Percentiles rank a stretch among this genome's conserved stretches.
These are phyloP conservation scores for Thumatha senex DNA, from an alignment of 2,888 invertebrate species.

Conservation along the genomic window DNA sequence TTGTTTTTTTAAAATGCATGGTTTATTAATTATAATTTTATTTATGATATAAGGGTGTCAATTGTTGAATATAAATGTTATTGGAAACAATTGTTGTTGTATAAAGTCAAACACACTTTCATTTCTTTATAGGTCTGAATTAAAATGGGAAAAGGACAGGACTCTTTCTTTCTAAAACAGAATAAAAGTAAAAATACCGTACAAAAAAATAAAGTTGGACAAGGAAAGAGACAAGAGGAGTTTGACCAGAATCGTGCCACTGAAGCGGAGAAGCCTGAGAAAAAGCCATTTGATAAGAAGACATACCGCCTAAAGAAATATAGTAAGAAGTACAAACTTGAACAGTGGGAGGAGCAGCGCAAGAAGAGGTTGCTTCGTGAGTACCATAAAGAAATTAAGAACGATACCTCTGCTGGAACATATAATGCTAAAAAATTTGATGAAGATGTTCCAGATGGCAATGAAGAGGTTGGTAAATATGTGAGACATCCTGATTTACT, in stretches of 20 bases:
- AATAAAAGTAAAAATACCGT: slow-evolving; percentile 34
- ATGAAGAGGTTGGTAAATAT: slow-evolving; percentile 55
- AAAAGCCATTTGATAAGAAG: slow-evolving; percentile 87
- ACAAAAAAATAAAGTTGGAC: slow-evolving; percentile 15
- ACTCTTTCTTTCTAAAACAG: slow-evolving; percentile 65
- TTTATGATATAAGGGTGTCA: not conserved
- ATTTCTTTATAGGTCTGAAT: slow-evolving; percentile 76
- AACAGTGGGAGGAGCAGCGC: slow-evolving; percentile 87
- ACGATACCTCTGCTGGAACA: slow-evolving; percentile 66
- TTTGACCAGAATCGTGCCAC: slow-evolving; percentile 55
- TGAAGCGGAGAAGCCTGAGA: slow-evolving; percentile 40
- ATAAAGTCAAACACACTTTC: slow-evolving; percentile 74
- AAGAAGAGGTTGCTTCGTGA: slow-evolving; percentile 82
- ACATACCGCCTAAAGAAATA: slow-evolving; percentile 86
- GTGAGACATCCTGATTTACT: slow-evolving; percentile 73
- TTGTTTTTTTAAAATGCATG: not conserved
- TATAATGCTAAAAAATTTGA: slow-evolving; percentile 81
- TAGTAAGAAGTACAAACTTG: slow-evolving; percentile 87
- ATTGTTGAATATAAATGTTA: too few relatives aligned
- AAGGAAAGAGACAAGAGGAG: slow-evolving; percentile 49
- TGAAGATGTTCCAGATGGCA: slow-evolving; percentile 61
- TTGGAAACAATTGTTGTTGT: slow-evolving; percentile 1
- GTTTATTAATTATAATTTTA: not conserved
- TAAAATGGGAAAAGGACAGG: slow-evolving; percentile 65
- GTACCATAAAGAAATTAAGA: slow-evolving; percentile 82